phyloP scores from a whole-genome alignment of 2,797 vertebrate genomes.

The Threskiornis aethiopicus region DNA sequence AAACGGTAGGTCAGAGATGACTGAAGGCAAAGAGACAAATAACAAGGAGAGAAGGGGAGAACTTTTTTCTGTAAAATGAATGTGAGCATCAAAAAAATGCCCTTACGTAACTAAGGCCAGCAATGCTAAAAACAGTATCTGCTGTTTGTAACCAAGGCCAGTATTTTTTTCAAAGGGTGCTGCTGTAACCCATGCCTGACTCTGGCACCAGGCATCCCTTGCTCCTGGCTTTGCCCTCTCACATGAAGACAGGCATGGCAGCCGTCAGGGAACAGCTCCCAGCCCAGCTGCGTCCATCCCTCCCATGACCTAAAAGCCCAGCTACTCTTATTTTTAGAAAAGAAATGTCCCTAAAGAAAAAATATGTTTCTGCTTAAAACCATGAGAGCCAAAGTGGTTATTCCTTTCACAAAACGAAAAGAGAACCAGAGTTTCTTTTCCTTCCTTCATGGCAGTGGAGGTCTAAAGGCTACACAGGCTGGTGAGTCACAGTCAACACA shows the following conservation, averaged over 20 bases:
- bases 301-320: accelerated
- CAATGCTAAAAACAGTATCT: not conserved
- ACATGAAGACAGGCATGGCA: accelerated
- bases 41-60: not conserved
- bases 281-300: not conserved
- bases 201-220: not conserved
- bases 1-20: not conserved
- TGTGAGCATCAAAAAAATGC: not conserved
- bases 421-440: not conserved
- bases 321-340: not conserved
- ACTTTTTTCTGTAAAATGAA: not conserved
- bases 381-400: accelerated
- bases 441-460: not conserved
- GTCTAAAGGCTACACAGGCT: not conserved
- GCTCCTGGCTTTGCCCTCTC: accelerated
- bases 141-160: not conserved
- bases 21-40: not conserved
- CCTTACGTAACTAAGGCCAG: not conserved
- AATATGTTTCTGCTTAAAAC: not conserved
- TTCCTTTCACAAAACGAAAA: conserved; percentile 4
- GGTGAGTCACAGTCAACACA: not conserved
- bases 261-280: not conserved
- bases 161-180: not conserved
- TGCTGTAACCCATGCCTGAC: accelerated
- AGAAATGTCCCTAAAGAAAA: not conserved